Conservation (phyloP, 2,888 invertebrate species). For the Dicyrtoma fusca region DNA sequence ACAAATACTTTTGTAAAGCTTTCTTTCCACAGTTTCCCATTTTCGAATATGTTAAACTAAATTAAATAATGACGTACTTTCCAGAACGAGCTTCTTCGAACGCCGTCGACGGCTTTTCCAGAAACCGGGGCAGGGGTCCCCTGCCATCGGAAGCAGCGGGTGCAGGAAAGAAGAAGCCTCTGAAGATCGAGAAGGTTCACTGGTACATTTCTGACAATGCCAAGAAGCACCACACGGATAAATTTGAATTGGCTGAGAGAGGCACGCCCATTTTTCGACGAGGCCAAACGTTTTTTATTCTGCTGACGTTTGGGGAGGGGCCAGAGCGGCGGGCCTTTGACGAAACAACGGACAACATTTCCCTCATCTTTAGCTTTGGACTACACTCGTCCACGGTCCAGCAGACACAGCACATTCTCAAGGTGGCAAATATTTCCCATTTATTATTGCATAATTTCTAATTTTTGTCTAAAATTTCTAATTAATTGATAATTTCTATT, state of each 20-base stretch:
- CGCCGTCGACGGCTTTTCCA: too few relatives aligned
- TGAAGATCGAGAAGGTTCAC: conserved; percentile 59
- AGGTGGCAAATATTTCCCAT: too few relatives aligned
- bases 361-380: conserved; percentile 71
- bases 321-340: conserved; percentile 64
- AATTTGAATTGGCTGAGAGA: conserved; percentile 70
- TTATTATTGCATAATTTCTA: too few relatives aligned
- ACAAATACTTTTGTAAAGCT: too few relatives aligned
- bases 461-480: too few relatives aligned
- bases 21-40: too few relatives aligned
- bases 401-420: conserved; percentile 64
- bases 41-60: too few relatives aligned
- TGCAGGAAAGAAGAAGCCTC: conserved; percentile 28
- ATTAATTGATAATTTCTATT: too few relatives aligned
- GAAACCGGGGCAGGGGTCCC: too few relatives aligned
- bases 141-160: conserved; percentile 38
- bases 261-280: conserved; percentile 71
- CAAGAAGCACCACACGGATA: conserved; percentile 69
- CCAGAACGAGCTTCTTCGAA: too few relatives aligned
- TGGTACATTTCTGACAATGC: conserved; percentile 74
- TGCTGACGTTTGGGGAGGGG: conserved; percentile 66
- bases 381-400: conserved; percentile 64
- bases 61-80: too few relatives aligned
- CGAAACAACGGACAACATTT: conserved; percentile 67
- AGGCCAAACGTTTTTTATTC: conserved; percentile 73